A percentile compares a stretch with the other conserved stretches of the same genome.
phyloP scores from a whole-genome alignment of 1,140 invertebrate species.

The Saxidomus purpurata region DNA sequence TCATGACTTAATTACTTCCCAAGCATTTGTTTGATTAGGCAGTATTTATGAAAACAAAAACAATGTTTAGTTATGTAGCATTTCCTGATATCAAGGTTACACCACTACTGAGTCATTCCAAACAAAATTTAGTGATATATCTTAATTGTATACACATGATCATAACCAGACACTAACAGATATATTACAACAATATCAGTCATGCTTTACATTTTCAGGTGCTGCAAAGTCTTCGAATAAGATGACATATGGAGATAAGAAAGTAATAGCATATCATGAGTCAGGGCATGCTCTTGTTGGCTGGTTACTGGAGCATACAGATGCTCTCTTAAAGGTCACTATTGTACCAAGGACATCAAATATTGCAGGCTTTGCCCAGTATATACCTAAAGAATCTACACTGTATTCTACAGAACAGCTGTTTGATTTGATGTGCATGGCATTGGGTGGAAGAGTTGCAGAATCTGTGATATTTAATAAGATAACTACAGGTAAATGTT shows the following conservation, averaged over 20 bases:
- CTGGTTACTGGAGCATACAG: constrained; percentile 97
- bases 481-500: constrained; percentile 91
- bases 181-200: too few species aligned
- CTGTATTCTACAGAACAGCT: constrained; percentile 87
- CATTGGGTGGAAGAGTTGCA: constrained; percentile 96
- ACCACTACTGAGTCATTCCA: too few species aligned
- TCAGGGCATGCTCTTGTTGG: constrained; percentile 98
- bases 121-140: too few species aligned
- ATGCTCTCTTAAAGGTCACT: constrained; percentile 95
- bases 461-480: constrained; percentile 96
- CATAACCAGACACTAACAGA: too few species aligned
- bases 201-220: constrained; percentile 70
- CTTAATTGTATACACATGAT: too few species aligned
- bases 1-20: too few species aligned
- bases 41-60: too few species aligned
- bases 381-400: constrained; percentile 10
- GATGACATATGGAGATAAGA: constrained; percentile 87
- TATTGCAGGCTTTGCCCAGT: constrained; percentile 43
- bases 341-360: constrained; percentile 51
- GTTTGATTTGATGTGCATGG: constrained; percentile 98
- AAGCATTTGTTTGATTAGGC: too few species aligned
- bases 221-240: constrained; percentile 98
- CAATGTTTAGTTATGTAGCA: too few species aligned
- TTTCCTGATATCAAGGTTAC: too few species aligned
- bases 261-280: constrained; percentile 97